phyloP scores from a whole-genome alignment of 2,888 invertebrate genomes.

The Calameuta pallipes region DNA sequence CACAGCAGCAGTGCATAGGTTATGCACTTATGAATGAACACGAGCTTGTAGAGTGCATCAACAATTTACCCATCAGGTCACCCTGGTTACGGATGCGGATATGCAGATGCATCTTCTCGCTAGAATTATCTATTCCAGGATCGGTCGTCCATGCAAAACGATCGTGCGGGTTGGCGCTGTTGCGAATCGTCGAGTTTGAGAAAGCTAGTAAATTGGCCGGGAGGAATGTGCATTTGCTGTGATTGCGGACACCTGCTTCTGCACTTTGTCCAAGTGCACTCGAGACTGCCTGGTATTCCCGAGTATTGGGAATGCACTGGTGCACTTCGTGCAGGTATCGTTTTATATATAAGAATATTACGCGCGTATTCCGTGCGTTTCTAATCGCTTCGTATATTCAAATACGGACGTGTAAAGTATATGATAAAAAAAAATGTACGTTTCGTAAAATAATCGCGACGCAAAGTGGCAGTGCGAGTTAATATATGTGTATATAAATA shows the following conservation, averaged over 20 bases:
- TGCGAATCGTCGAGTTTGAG: constrained; percentile 46
- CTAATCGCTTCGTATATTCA: not conserved
- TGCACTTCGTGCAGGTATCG: constrained; percentile 33
- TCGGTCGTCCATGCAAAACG: not conserved
- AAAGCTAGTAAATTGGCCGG: constrained; percentile 59
- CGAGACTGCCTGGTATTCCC: not conserved
- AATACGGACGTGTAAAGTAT: not conserved
- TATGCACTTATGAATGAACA: not conserved
- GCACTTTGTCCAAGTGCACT: constrained; percentile 22
- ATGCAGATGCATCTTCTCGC: not conserved
- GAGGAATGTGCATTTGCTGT: constrained; percentile 57
- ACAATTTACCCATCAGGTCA: not conserved
- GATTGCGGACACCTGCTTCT: constrained; percentile 56
- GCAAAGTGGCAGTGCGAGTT: not conserved
- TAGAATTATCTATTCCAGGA: not conserved
- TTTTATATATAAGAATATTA: not conserved
- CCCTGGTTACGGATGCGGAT: not conserved
- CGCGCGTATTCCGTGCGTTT: not conserved
- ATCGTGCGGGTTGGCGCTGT: not conserved
- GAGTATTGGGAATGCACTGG: constrained; percentile 6
- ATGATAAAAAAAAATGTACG: not conserved
- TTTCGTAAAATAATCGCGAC: not conserved
- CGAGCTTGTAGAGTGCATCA: not conserved
- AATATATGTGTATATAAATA: not conserved
- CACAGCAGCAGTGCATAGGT: not conserved